Percentiles rank a stretch among this genome's conserved stretches.
phyloP scores from a whole-genome alignment of 2,888 invertebrate species.

The Mechanitis mazaeus region DNA sequence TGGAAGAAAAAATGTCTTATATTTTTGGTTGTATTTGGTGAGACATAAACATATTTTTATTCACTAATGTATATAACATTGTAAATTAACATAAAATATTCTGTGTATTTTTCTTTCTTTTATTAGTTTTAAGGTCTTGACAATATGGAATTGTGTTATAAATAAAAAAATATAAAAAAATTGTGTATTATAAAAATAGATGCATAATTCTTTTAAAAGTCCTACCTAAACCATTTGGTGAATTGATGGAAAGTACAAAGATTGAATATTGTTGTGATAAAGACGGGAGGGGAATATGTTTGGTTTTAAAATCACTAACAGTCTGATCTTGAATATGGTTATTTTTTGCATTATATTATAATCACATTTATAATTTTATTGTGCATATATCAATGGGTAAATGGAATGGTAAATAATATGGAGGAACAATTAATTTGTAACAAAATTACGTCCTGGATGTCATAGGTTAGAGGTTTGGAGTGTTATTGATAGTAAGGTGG shows the following conservation, averaged over 20 bases:
- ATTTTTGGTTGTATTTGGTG: constrained; percentile 14
- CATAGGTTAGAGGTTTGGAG: constrained; percentile 28
- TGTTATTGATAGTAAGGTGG: constrained; percentile 25
- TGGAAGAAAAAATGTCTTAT: constrained; percentile 4
- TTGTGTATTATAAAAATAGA: constrained; percentile 32
- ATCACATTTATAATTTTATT: constrained; percentile 9
- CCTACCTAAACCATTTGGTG: constrained; percentile 30
- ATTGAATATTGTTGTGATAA: constrained; percentile 45
- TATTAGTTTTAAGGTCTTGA: constrained; percentile 42
- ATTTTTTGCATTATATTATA: constrained; percentile 17
- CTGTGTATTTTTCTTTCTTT: constrained; percentile 28
- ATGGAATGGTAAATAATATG: constrained; percentile 32
- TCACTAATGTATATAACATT: constrained; percentile 18
- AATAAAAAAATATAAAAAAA: constrained; percentile 59
- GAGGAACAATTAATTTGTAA: constrained; percentile 45
- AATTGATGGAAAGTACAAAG: constrained; percentile 57
- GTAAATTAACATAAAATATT: constrained; percentile 24
- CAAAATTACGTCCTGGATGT: constrained; percentile 37
- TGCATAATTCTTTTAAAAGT: constrained; percentile 30
- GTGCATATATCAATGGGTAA: constrained; percentile 28
- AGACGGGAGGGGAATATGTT: constrained; percentile 28
- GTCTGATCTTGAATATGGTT: not conserved
- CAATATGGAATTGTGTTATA: constrained; percentile 65
- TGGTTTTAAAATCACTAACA: constrained; percentile 16
- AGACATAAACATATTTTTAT: constrained; percentile 12